phyloP scores from a whole-genome alignment of 2,797 vertebrate species.

The Anguilla marmorata region DNA sequence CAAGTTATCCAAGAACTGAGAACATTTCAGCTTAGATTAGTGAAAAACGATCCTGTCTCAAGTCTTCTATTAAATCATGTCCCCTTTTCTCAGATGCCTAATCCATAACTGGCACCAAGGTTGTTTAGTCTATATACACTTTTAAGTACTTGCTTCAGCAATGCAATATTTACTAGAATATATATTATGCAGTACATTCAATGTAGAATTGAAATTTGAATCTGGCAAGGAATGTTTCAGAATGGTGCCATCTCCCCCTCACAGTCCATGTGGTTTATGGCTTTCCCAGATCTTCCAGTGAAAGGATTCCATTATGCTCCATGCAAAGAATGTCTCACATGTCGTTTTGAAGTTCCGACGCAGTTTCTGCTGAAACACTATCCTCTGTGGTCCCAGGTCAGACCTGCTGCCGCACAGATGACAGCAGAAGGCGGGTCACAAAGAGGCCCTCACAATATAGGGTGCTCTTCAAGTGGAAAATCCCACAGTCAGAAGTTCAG shows the following conservation, averaged over 20 bases:
- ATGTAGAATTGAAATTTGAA: not conserved
- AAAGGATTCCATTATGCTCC: slow-evolving; percentile 68
- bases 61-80: not conserved
- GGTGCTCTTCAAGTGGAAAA: not conserved
- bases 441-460: too few species aligned
- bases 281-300: slow-evolving; percentile 65
- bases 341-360: slow-evolving; percentile 36
- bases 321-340: slow-evolving; percentile 47
- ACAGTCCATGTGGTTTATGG: slow-evolving; percentile 55
- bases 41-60: not conserved
- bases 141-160: not conserved
- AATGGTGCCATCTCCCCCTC: slow-evolving; percentile 57
- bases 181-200: slow-evolving; percentile 33
- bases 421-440: not conserved
- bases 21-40: not conserved
- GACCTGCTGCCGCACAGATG: slow-evolving; percentile 29
- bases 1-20: not conserved
- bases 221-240: slow-evolving; percentile 59
- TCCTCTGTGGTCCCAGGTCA: slow-evolving; percentile 28
- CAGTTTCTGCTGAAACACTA: slow-evolving; percentile 25
- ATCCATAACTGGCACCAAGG: not conserved
- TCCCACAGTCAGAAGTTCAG: not conserved
- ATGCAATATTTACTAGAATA: not conserved
- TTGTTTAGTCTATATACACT: slow-evolving; percentile 19
- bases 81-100: not conserved